phyloP scores from a whole-genome alignment of 2,888 invertebrate species.

The Hololepta plana region DNA sequence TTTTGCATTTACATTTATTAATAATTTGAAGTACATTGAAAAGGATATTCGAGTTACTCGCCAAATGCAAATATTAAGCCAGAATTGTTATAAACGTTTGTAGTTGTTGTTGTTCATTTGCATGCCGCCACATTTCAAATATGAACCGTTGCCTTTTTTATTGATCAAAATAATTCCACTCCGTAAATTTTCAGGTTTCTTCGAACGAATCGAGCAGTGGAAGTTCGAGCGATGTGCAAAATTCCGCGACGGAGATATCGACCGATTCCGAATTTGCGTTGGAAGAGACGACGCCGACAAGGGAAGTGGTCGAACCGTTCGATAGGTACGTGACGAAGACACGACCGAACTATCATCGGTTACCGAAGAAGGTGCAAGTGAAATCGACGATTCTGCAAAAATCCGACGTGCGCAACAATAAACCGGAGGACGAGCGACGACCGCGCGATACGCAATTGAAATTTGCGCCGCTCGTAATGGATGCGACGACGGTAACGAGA shows the following conservation, averaged over 20 bases:
- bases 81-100: no score
- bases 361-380: slow-evolving; percentile 43
- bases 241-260: slow-evolving; percentile 81
- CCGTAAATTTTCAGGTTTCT: slow-evolving; percentile 34
- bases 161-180: slow-evolving; percentile 1
- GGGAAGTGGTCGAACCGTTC: slow-evolving; percentile 55
- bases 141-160: no score
- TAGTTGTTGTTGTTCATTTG: no score
- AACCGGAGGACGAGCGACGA: slow-evolving; percentile 11
- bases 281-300: slow-evolving; percentile 51
- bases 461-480: slow-evolving; percentile 23
- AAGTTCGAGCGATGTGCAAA: slow-evolving; percentile 54
- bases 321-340: slow-evolving; percentile 40
- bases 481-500: slow-evolving; percentile 16
- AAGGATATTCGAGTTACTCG: no score
- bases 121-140: no score
- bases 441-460: slow-evolving; percentile 26
- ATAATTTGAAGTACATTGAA: no score
- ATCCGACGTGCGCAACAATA: slow-evolving; percentile 19
- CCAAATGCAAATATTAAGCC: no score
- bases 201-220: slow-evolving; percentile 43
- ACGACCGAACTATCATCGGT: slow-evolving; percentile 21
- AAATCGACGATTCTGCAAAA: slow-evolving; percentile 30
- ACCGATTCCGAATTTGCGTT: slow-evolving; percentile 86
- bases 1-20: no score